These are phyloP conservation scores for Limnothrissa miodon DNA, from an alignment of 2,113 vertebrate genomes.

Conservation along the genomic window DNA sequence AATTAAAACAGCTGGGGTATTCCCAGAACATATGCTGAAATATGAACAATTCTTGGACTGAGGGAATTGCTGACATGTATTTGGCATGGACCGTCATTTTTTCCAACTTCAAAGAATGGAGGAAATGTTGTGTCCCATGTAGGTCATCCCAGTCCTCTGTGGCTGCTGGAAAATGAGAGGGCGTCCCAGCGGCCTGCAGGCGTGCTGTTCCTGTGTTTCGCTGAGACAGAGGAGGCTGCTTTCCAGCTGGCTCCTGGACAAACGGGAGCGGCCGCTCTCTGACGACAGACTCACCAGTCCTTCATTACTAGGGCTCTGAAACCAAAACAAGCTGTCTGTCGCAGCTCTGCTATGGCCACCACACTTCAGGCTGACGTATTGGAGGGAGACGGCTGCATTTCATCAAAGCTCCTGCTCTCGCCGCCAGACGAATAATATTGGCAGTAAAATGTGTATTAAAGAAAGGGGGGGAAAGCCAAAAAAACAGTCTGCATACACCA, in stretches of 20 bases:
- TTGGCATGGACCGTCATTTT: neutral
- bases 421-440: conserved; percentile 34
- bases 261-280: conserved; percentile 52
- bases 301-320: conserved; percentile 60
- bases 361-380: conserved; percentile 38
- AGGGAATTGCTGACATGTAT: neutral
- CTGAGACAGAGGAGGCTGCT: neutral
- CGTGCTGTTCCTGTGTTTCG: conserved; percentile 12
- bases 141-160: neutral
- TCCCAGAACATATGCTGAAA: neutral
- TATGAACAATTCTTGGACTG: neutral
- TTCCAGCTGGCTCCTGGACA: conserved; percentile 58
- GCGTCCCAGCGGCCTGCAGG: neutral
- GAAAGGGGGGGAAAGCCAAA: neutral
- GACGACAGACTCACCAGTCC: conserved; percentile 62
- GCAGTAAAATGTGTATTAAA: conserved; percentile 25
- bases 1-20: neutral
- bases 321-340: conserved; percentile 57
- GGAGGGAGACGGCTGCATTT: conserved; percentile 20
- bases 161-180: neutral
- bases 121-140: neutral
- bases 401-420: conserved; percentile 49
- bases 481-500: conserved; percentile 15
- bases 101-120: neutral
- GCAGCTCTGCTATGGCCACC: conserved; percentile 40